A percentile compares a stretch with the other conserved stretches of the same genome.
Evolutionary conservation across 2,797 vertebrate species (phyloP).

Genomic region (Mus spretus): DNA sequence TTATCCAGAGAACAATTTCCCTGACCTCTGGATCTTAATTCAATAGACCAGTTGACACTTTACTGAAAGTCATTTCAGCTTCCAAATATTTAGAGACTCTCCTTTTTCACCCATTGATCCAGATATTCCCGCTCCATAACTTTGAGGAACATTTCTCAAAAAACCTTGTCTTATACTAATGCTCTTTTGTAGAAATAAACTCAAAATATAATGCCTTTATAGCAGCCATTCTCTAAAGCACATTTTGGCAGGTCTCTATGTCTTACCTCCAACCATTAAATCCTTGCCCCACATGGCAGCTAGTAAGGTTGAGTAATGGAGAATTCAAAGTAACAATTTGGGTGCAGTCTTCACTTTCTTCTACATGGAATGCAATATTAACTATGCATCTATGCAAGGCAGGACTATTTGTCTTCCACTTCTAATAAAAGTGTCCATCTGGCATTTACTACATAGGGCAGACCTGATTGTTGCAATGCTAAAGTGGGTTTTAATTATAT

Average conservation of each 20-base stretch:
- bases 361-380: not conserved
- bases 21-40: not conserved
- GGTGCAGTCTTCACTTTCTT: not conserved
- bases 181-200: not conserved
- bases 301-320: not conserved
- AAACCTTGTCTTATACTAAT: not conserved
- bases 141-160: not conserved
- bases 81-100: not conserved
- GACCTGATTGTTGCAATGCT: not conserved
- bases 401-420: not conserved
- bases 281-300: not conserved
- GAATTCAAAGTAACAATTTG: not conserved
- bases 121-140: not conserved
- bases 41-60: not conserved
- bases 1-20: not conserved
- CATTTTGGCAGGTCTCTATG: not conserved
- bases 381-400: not conserved
- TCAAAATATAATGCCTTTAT: not conserved
- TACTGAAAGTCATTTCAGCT: not conserved
- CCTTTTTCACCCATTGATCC: not conserved
- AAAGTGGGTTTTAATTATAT: constrained; percentile 44
- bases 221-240: not conserved
- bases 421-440: not conserved
- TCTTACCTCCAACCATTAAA: not conserved
- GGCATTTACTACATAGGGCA: not conserved